A percentile compares a stretch with the other conserved stretches of the same genome.
phyloP scores from a whole-genome alignment of 92 coral and sea anemone genomes.

The Parazoanthus swiftii region DNA sequence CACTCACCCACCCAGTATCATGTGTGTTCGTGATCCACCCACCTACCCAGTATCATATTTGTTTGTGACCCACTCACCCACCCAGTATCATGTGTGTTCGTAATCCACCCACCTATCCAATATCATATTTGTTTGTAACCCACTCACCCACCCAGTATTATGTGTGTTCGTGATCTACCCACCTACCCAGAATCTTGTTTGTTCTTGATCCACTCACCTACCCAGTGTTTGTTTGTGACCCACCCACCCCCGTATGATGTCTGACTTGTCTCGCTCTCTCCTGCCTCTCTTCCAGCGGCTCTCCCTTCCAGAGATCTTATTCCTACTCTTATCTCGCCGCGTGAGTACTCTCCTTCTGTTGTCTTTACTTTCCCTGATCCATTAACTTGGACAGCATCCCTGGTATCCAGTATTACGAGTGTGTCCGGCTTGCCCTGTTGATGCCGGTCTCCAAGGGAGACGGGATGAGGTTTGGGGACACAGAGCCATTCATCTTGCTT shows the following conservation, averaged over 20 bases:
- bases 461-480: not conserved
- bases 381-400: not conserved
- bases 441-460: not conserved
- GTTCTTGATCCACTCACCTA: too few species aligned
- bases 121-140: too few species aligned
- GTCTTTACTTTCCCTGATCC: not conserved
- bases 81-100: too few species aligned
- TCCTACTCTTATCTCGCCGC: slow-evolving; percentile 43
- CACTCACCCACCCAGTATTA: too few species aligned
- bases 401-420: not conserved
- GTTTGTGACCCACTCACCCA: too few species aligned
- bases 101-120: too few species aligned
- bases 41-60: too few species aligned
- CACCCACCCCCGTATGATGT: not conserved
- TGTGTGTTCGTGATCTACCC: too few species aligned
- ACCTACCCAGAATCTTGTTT: too few species aligned
- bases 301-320: slow-evolving; percentile 45
- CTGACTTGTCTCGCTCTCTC: slow-evolving; percentile 17
- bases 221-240: not conserved
- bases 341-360: slow-evolving; percentile 36
- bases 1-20: too few species aligned
- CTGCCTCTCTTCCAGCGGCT: slow-evolving; percentile 39
- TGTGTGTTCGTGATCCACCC: too few species aligned
- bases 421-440: not conserved
- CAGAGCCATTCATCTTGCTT: not conserved